Evolutionary conservation across 2,888 invertebrate species (phyloP).

Genomic region (Aproaerema taeniolella): DNA sequence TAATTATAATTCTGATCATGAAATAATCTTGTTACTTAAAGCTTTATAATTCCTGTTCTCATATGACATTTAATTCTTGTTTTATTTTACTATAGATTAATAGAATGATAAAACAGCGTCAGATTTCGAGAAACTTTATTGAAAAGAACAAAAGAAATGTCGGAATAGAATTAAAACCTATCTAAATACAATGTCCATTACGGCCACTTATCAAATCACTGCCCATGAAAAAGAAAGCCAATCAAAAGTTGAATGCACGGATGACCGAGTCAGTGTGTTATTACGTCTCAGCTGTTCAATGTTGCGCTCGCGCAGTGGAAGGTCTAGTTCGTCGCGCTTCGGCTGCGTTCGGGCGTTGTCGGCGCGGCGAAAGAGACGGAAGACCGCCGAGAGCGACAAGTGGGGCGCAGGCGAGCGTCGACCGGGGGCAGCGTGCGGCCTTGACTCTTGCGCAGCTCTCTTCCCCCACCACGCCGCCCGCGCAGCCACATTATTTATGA

Average conservation of each 20-base stretch:
- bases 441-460: slow-evolving; percentile 77
- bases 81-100: no score
- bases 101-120: no score
- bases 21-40: no score
- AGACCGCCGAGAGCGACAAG: slow-evolving; percentile 56
- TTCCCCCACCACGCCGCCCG: slow-evolving; percentile 35
- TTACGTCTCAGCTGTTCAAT: slow-evolving; percentile 73
- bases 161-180: no score
- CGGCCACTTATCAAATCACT: slow-evolving; percentile 42
- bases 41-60: no score
- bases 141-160: no score
- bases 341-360: slow-evolving; percentile 47
- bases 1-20: no score
- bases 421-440: slow-evolving; percentile 86
- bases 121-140: no score
- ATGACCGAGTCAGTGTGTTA: slow-evolving; percentile 78
- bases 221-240: slow-evolving; percentile 72
- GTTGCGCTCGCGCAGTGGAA: slow-evolving; percentile 71
- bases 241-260: slow-evolving; percentile 77
- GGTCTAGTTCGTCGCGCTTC: slow-evolving; percentile 71
- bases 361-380: slow-evolving; percentile 54
- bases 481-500: slow-evolving; percentile 74
- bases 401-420: slow-evolving; percentile 78
- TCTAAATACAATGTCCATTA: no score
- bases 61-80: no score